A percentile compares a stretch with the other conserved stretches of the same genome.
Evolutionary conservation across 35 echinoderm and acorn worm species (phyloP).

Genomic region (Hemicentrotus pulcherrimus): DNA sequence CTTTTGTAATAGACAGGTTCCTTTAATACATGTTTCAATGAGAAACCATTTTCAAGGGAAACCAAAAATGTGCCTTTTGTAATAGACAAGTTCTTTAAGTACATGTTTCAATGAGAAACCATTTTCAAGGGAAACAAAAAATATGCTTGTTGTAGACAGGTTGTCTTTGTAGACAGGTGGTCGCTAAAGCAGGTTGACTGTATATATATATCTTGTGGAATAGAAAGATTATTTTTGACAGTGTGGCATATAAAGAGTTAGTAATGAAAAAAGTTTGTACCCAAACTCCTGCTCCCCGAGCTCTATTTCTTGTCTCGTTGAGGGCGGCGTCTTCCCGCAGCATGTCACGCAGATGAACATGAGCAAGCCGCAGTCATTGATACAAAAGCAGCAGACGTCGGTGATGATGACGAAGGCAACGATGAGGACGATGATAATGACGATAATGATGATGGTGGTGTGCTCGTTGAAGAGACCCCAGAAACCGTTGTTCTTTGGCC

Average conservation of each 20-base stretch:
- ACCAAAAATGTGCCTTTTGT: no score
- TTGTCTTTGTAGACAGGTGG: no score
- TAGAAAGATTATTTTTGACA: background rate
- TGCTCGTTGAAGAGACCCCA: constrained; percentile 8
- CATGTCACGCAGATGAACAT: constrained; percentile 94
- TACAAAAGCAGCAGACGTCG: constrained; percentile 75
- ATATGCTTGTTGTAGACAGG: no score
- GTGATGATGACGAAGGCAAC: constrained; percentile 79
- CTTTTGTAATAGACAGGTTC: no score
- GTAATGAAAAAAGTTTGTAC: background rate
- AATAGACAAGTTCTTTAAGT: no score
- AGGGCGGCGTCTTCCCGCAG: constrained; percentile 78
- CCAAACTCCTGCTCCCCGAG: constrained; percentile 52
- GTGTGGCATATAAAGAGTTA: background rate
- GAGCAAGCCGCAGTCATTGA: constrained; percentile 86
- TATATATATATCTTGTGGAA: no score
- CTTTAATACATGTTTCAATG: no score
- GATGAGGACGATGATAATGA: constrained; percentile 75
- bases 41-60: no score
- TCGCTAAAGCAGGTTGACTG: no score
- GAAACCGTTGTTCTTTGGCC: background rate
- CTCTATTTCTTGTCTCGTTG: constrained; percentile 66
- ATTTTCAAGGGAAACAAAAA: no score
- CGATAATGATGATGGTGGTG: constrained; percentile 54
- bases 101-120: no score